Base-by-base conservation (phyloP, 2,888 invertebrate species). In the Leucozona laternaria region DNA sequence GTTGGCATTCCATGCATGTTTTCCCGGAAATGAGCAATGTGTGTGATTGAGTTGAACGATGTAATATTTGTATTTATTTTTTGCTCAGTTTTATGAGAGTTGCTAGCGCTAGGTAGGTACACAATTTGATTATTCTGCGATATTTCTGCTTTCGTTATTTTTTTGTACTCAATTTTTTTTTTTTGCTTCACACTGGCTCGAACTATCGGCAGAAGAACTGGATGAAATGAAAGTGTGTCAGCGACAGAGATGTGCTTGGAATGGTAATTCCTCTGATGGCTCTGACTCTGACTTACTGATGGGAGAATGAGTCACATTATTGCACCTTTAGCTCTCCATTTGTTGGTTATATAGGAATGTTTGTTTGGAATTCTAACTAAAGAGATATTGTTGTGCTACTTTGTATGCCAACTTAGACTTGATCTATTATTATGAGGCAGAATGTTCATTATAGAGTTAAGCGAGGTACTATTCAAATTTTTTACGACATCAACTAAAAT, bases 221-320 rank as follows among this genome's bases (percentile, higher is more conserved):
- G 86, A 86, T 78, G 82, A 82, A 86, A 86, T 78, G 82, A 82
- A 86, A 86, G 82, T 86, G 79, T 86, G 86, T 86, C 86, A 82
- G 53, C 60, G 75, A 45, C 57, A 64, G 58, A 82, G 82, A 82
- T 86, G 82, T 78, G 82, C 66, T 71, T 55, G 82, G 86, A 86
- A 86, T 86, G 73, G 75, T 82, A 86, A 86, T 86, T 86, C 82
- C 40, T 53, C 15, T 25, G 25, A n/a, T 70, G 80, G 43, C 45
- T 48, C 20, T 48, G 48, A 22, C 34, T 66, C 13, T 28, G 28
- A 20, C 10, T 28, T 17, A 11, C 25, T 43, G 31, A 8, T 86
- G 50, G 25, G 28, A n/a, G 50, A 66, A 55, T 84, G 84, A 84
- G 71, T 84, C 80, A 85, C 68, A 62, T 77, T 80, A 66, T 66